Evolutionary conservation across 2,888 invertebrate genomes (phyloP).

Genomic region (Dolomedes plantarius): DNA sequence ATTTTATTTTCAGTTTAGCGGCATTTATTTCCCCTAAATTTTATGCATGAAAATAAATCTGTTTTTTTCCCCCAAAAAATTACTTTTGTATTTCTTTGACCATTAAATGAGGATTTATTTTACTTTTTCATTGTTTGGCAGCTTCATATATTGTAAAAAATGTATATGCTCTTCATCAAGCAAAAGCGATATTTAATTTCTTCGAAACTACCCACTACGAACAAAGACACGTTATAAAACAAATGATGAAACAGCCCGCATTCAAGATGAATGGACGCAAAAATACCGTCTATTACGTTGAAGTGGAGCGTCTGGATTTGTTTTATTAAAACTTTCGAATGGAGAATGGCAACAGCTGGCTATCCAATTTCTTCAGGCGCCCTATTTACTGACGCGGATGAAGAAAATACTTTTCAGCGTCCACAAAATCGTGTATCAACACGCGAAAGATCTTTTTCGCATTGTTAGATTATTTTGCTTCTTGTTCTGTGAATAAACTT

Average conservation of each 20-base stretch:
- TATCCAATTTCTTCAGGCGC: slow-evolving; percentile 60
- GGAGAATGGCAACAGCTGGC: slow-evolving; percentile 65
- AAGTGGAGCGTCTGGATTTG: slow-evolving; percentile 34
- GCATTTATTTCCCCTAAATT: too few relatives aligned
- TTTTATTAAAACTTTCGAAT: slow-evolving; percentile 68
- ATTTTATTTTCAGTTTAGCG: too few relatives aligned
- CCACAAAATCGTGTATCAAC: slow-evolving; percentile 38
- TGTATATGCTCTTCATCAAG: too few relatives aligned
- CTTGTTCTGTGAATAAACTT: neutral
- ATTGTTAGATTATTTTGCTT: neutral
- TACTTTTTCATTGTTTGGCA: too few relatives aligned
- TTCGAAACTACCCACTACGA: neutral
- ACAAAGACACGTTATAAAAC: neutral
- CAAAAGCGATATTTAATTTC: neutral
- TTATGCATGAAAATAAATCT: too few relatives aligned
- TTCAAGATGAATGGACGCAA: neutral
- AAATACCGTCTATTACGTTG: neutral
- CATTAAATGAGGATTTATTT: too few relatives aligned
- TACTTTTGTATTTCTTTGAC: too few relatives aligned
- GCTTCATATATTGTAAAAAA: too few relatives aligned
- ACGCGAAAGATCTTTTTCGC: neutral
- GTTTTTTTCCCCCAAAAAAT: too few relatives aligned
- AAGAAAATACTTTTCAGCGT: slow-evolving; percentile 48
- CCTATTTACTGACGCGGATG: slow-evolving; percentile 59
- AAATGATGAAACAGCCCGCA: neutral